Evolutionary conservation across 2,113 vertebrate species (phyloP).

Genomic region (Chamaetylas fuelleborni): DNA sequence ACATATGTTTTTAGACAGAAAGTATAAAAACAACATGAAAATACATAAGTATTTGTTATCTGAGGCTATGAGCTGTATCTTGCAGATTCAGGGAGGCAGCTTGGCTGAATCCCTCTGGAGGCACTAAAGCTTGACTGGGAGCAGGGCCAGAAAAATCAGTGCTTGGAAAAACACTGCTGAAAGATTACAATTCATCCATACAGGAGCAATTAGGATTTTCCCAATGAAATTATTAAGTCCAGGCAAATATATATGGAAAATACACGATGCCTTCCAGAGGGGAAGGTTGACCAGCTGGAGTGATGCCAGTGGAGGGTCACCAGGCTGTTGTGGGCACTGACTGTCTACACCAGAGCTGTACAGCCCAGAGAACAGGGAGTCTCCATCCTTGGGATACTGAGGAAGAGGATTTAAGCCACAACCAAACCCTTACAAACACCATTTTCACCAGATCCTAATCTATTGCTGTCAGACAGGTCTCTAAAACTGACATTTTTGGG

Average conservation of each 20-base stretch:
- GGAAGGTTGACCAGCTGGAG: background rate
- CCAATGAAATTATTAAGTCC: background rate
- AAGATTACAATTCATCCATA: slow-evolving; percentile 4
- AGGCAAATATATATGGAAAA: background rate
- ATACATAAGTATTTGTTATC: background rate
- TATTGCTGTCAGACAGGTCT: background rate
- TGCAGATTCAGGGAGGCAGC: background rate
- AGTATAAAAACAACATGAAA: background rate
- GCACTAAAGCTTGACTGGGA: background rate
- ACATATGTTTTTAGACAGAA: slow-evolving; percentile 11
- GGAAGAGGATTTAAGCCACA: background rate
- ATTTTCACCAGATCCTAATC: background rate
- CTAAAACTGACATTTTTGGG: background rate
- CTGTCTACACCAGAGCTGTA: background rate
- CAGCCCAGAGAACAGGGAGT: background rate
- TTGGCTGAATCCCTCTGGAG: background rate
- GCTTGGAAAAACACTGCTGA: background rate
- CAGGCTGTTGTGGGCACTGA: background rate
- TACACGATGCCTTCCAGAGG: background rate
- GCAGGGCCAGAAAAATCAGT: slow-evolving; percentile 11
- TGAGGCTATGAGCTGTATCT: background rate
- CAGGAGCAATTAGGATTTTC: slow-evolving; percentile 11
- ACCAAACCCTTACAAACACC: background rate
- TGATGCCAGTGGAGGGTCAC: background rate
- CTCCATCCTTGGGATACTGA: background rate